phyloP scores from a whole-genome alignment of 2,888 invertebrate species.

The Megastigmus dorsalis region DNA sequence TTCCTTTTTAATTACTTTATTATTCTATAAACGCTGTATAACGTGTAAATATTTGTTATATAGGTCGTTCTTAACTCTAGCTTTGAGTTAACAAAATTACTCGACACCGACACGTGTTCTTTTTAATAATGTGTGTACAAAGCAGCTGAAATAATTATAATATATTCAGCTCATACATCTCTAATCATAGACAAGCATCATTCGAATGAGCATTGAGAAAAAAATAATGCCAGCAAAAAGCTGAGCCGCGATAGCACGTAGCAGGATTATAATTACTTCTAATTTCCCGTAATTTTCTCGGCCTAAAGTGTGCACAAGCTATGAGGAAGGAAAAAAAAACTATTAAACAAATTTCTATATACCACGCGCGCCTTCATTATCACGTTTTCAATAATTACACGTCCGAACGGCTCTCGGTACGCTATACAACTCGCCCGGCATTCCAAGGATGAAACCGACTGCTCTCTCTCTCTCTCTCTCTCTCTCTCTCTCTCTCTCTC shows the following conservation, averaged over 20 bases:
- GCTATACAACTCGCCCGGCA: conserved; percentile 25
- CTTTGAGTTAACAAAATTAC: no score
- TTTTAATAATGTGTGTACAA: no score
- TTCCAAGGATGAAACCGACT: conserved; percentile 10
- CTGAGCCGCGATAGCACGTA: no score
- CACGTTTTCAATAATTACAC: conserved; percentile 44
- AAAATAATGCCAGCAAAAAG: not conserved
- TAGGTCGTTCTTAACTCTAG: no score
- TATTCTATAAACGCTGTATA: no score
- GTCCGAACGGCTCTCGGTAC: conserved; percentile 21
- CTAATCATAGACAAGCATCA: no score
- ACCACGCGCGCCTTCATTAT: conserved; percentile 31
- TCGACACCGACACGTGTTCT: no score
- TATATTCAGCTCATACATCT: no score
- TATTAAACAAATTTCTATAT: not conserved
- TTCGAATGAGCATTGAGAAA: no score
- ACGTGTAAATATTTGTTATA: no score
- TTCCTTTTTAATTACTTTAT: no score
- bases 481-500: not conserved
- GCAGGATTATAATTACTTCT: conserved; percentile 11
- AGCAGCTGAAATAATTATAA: no score
- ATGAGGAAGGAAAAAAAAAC: not conserved
- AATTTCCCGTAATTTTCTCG: conserved; percentile 17
- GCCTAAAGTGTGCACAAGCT: conserved; percentile 2
- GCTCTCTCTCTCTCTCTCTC: not conserved